Percentiles rank a stretch among this genome's conserved stretches.
Conservation (phyloP, 1,140 invertebrate species). For the Procambarus clarkii region DNA sequence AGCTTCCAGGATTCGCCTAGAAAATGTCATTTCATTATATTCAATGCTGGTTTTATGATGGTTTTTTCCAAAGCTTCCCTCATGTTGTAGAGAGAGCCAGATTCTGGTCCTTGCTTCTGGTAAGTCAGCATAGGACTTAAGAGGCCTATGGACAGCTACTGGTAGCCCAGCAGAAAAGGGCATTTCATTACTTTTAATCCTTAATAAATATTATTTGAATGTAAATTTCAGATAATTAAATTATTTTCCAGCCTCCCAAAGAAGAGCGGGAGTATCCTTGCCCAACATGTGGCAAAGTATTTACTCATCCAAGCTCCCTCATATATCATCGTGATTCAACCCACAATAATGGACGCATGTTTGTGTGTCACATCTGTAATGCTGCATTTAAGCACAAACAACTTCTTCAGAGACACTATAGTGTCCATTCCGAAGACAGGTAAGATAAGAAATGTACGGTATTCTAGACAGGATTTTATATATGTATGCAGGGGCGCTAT, state of each 20-base stretch:
- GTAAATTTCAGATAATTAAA: neutral
- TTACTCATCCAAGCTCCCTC: conserved; percentile 69
- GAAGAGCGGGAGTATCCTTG: conserved; percentile 67
- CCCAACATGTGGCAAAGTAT: conserved; percentile 67
- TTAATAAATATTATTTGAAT: neutral
- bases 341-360: conserved; percentile 63
- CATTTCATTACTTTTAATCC: too few species aligned
- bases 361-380: conserved; percentile 87
- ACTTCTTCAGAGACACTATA: conserved; percentile 88
- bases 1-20: too few species aligned
- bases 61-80: too few species aligned
- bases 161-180: too few species aligned
- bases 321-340: conserved; percentile 68
- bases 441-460: conserved; percentile 73
- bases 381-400: conserved; percentile 91
- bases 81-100: too few species aligned
- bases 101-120: too few species aligned
- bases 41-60: too few species aligned
- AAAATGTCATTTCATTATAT: too few species aligned
- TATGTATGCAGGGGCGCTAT: too few species aligned
- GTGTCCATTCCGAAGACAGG: conserved; percentile 89
- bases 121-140: too few species aligned
- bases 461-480: too few species aligned
- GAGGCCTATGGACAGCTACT: too few species aligned
- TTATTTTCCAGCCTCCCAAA: conserved; percentile 42